These are phyloP conservation scores for Pachycephala philippinensis DNA, from an alignment of 2,113 vertebrate genomes.

Conservation along the genomic window DNA sequence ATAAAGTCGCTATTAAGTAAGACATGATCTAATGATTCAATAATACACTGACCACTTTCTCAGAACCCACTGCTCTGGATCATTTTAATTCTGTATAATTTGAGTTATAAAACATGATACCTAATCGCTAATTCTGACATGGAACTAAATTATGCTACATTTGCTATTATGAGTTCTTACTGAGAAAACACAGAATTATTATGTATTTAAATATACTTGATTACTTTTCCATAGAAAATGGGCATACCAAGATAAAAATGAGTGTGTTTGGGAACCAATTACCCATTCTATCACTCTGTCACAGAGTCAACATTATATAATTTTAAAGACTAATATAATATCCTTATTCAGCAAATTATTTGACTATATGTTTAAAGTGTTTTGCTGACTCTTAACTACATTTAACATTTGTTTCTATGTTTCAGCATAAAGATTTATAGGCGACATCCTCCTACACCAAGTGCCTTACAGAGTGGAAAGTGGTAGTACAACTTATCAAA, in stretches of 20 bases:
- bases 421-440: not conserved
- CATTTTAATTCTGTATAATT: not conserved
- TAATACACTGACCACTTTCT: not conserved
- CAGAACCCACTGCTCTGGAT: not conserved
- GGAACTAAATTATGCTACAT: not conserved
- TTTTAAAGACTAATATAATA: not conserved
- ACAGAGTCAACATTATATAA: not conserved
- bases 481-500: not conserved
- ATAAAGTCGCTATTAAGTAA: not conserved
- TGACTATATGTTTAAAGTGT: not conserved
- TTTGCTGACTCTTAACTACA: not conserved
- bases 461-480: not conserved
- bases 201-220: not conserved
- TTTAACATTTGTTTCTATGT: not conserved
- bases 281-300: not conserved
- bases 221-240: not conserved
- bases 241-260: not conserved
- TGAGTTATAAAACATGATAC: not conserved
- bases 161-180: not conserved
- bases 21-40: not conserved
- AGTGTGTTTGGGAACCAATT: not conserved
- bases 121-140: not conserved
- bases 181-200: not conserved
- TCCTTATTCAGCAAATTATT: not conserved
- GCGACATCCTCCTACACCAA: not conserved